Evolutionary conservation across 2,888 invertebrate species (phyloP).

Genomic region (Scelioninae gen. 1): DNA sequence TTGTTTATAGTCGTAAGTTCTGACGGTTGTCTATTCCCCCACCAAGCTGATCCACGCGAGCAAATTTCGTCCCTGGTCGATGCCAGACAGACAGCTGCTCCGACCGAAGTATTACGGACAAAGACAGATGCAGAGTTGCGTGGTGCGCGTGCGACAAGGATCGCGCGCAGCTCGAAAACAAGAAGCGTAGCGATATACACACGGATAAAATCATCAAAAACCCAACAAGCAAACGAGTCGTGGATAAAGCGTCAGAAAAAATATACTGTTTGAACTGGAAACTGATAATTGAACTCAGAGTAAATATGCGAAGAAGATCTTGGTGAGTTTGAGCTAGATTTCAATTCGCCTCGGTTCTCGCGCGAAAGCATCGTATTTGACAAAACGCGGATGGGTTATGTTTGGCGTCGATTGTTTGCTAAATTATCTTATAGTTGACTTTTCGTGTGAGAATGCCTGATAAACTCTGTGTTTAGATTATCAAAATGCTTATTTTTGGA

Average conservation of each 20-base stretch:
- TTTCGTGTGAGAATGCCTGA: no score
- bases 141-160: conserved; percentile 26
- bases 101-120: conserved; percentile 51
- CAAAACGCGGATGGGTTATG: conserved; percentile 54
- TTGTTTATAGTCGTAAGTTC: conserved; percentile 20
- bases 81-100: conserved; percentile 66
- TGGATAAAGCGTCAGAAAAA: neutral
- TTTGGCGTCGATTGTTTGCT: conserved; percentile 47
- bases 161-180: conserved; percentile 52
- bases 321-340: conserved; percentile 23
- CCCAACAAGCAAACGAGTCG: conserved; percentile 14
- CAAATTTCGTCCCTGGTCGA: conserved; percentile 57
- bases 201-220: conserved; percentile 13
- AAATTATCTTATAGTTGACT: no score
- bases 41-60: conserved; percentile 20
- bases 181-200: conserved; percentile 41
- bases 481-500: neutral
- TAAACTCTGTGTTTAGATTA: no score
- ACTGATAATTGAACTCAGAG: no score
- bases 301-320: no score
- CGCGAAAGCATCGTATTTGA: conserved; percentile 13
- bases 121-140: conserved; percentile 7
- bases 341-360: neutral
- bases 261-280: no score
- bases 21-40: conserved; percentile 4